Conservation (phyloP, 2,888 invertebrate genomes). For the Drosophila longiperda region DNA sequence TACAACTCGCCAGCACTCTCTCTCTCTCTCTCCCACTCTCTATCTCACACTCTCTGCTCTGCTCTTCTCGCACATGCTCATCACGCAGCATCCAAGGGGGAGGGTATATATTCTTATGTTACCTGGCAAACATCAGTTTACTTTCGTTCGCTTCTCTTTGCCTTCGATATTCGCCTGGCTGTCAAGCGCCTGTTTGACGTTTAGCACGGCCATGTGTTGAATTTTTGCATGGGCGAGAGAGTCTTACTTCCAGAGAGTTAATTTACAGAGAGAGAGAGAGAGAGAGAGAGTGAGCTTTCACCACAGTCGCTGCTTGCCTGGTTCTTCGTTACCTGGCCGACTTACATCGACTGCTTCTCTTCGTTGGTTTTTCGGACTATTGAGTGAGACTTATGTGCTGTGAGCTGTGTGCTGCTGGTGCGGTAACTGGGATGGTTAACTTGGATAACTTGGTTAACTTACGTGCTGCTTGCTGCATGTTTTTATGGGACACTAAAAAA, state of each 20-base stretch:
- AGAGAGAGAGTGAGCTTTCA: constrained; percentile 50
- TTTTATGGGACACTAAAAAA: constrained; percentile 67
- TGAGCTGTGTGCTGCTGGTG: constrained; percentile 48
- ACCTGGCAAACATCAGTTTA: constrained; percentile 67
- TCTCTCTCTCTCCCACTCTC: constrained; percentile 3
- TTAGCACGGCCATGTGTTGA: constrained; percentile 64
- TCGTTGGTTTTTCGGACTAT: constrained; percentile 70
- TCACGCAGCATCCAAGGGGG: constrained; percentile 60
- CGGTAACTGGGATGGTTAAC: constrained; percentile 39
- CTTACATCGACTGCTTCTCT: constrained; percentile 34
- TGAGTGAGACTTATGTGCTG: constrained; percentile 58
- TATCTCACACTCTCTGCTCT: neutral
- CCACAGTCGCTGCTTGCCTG: constrained; percentile 49
- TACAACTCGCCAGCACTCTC: constrained; percentile 3
- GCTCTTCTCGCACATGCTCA: constrained; percentile 6
- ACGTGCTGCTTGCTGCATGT: constrained; percentile 62
- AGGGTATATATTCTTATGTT: constrained; percentile 22
- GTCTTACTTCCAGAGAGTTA: constrained; percentile 5
- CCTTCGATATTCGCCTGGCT: constrained; percentile 48
- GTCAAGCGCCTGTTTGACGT: constrained; percentile 71
- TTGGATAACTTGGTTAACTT: constrained; percentile 40
- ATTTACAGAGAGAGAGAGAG: constrained; percentile 1
- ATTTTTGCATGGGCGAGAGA: constrained; percentile 51
- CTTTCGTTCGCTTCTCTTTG: constrained; percentile 39
- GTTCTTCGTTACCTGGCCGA: constrained; percentile 55